A percentile compares a stretch with the other conserved stretches of the same genome.
These are phyloP conservation scores for Xanthia togata DNA, from an alignment of 2,888 invertebrate species.

Conservation along the genomic window DNA sequence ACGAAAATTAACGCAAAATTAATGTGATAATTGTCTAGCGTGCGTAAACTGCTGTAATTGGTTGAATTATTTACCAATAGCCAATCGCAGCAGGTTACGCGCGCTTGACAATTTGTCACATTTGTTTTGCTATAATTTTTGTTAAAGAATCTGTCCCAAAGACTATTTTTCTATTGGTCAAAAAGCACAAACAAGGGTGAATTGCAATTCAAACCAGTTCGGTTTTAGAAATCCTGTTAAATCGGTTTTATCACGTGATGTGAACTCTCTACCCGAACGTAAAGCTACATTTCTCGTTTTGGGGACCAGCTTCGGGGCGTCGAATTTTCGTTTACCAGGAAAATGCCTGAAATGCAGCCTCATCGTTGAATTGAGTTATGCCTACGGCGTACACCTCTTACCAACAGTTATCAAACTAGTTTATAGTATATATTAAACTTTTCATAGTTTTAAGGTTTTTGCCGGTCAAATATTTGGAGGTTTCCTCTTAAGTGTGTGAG, in stretches of 20 bases:
- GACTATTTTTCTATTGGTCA: not conserved
- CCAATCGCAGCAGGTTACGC: too few relatives aligned
- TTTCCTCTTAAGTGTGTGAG: not conserved
- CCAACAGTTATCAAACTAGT: conserved; percentile 22
- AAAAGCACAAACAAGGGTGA: not conserved
- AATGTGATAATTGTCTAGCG: too few relatives aligned
- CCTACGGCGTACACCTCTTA: not conserved
- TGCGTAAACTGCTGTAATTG: too few relatives aligned
- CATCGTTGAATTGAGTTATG: conserved; percentile 18
- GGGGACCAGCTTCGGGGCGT: not conserved
- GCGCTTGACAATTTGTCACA: too few relatives aligned
- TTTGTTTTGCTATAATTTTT: too few relatives aligned
- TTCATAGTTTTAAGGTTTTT: not conserved
- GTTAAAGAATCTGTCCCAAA: too few relatives aligned
- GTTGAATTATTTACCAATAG: too few relatives aligned
- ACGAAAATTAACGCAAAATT: too few relatives aligned
- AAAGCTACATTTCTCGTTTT: not conserved
- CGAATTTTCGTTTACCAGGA: not conserved
- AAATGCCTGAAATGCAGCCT: not conserved
- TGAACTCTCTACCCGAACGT: not conserved
- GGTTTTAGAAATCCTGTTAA: not conserved
- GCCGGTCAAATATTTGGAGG: not conserved
- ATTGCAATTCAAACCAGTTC: not conserved
- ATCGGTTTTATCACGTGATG: not conserved
- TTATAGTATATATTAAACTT: not conserved